These are phyloP conservation scores for Venustaconcha ellipsiformis DNA, from an alignment of 1,140 invertebrate genomes.

Conservation along the genomic window DNA sequence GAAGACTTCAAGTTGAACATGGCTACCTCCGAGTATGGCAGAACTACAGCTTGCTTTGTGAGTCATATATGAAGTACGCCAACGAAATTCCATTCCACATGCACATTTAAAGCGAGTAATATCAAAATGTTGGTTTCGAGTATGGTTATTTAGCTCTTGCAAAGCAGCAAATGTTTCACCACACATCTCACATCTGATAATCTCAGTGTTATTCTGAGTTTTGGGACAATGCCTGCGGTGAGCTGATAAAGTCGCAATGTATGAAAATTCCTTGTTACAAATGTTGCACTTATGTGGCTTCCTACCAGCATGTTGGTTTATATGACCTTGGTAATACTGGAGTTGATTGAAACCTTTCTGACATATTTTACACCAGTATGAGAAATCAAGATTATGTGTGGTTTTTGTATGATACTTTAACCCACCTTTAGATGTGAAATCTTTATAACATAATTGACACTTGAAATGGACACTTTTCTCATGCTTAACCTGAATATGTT, in stretches of 20 bases:
- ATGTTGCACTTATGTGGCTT: slow-evolving; percentile 22
- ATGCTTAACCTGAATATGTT: slow-evolving; percentile 24
- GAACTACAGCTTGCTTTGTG: slow-evolving; percentile 14
- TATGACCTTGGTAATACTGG: slow-evolving; percentile 18
- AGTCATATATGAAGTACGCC: slow-evolving; percentile 8
- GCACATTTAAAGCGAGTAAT: slow-evolving; percentile 17
- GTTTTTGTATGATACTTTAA: slow-evolving; percentile 23
- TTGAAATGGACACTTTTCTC: slow-evolving; percentile 26
- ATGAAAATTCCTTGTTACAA: slow-evolving; percentile 21
- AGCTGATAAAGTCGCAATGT: slow-evolving; percentile 16
- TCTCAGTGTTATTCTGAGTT: neutral
- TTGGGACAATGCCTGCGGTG: slow-evolving; percentile 14
- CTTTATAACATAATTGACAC: slow-evolving; percentile 21
- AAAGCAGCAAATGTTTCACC: slow-evolving; percentile 14
- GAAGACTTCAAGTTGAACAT: too few relatives aligned
- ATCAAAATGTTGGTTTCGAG: slow-evolving; percentile 13
- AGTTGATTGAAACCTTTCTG: slow-evolving; percentile 21
- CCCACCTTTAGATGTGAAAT: slow-evolving; percentile 28
- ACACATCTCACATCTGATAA: slow-evolving; percentile 18
- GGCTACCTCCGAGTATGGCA: neutral
- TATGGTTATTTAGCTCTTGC: slow-evolving; percentile 18
- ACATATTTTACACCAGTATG: slow-evolving; percentile 18
- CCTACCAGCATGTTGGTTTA: slow-evolving; percentile 18
- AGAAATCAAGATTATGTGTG: slow-evolving; percentile 18
- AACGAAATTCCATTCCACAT: slow-evolving; percentile 22